Base-by-base conservation (phyloP, 2,888 invertebrate genomes). In the Drosophila maculinotata region DNA sequence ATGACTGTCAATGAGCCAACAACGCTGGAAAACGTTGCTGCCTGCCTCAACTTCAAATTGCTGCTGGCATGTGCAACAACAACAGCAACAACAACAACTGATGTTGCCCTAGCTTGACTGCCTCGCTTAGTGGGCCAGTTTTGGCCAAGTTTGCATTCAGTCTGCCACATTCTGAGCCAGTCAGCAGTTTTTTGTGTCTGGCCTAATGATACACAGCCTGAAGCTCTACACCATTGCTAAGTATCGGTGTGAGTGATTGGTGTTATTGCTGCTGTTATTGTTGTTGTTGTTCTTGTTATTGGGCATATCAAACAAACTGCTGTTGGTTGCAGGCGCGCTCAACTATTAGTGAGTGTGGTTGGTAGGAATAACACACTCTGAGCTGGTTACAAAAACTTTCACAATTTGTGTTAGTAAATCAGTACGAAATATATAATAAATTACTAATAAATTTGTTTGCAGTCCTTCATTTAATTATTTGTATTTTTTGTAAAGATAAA, bases 1-100 rank as follows among this genome's bases (percentile, higher is more conserved):
- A 84, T 86, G 83, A 84, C 86, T 84, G 79, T 79, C 86, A 84
- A 84, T 84, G 83, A 84, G 86, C 62, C 83, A 57, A 59, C 59
- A 20, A 4, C 2, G 79, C 67, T 44, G 54, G 42, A 39, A 47
- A 39, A 51, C 12, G n/a, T n/a, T 33, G 33, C 33, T 48, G 68
- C 67, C 65, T 73, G 69, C 77, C 76, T 59, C 81, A 82, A 68
- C 82, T 80, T 70, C 60, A 56, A 63, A 62, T 65, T 58, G 69
- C 66, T 48, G 38, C 48, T 53, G 69, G 51, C 64, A 69, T 73
- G 76, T 25, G 25, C 12, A 42, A 17, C 20, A 47, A 36, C 8
- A 25, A 20, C 35, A 28, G 8, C 45, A 31, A 3, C 17, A 15
- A 10, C 7, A 36, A 8, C 30, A 9, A 2, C 35, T 33, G 41